These are phyloP conservation scores for Rhegmatorhina hoffmannsi DNA, from an alignment of 2,113 vertebrate genomes.

Conservation along the genomic window DNA sequence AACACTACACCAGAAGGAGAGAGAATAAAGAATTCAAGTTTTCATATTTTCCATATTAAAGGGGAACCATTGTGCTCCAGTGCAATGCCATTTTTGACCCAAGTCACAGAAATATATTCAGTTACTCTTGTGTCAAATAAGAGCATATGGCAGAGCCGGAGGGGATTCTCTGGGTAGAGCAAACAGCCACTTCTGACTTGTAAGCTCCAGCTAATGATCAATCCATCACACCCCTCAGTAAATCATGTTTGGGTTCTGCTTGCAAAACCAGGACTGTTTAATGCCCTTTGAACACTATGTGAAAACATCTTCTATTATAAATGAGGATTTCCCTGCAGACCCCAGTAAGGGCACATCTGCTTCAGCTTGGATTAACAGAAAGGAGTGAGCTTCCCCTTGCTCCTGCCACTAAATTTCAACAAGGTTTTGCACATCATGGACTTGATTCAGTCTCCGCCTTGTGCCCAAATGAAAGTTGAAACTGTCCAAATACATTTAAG, in stretches of 20 bases:
- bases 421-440: accelerated
- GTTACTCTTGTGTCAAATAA: not conserved
- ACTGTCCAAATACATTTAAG: not conserved
- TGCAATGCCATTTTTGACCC: not conserved
- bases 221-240: not conserved
- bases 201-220: not conserved
- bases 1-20: accelerated
- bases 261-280: not conserved
- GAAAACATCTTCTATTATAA: not conserved
- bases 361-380: not conserved
- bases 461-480: not conserved
- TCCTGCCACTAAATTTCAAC: not conserved
- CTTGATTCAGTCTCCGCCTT: not conserved
- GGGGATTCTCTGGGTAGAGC: not conserved
- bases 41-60: not conserved
- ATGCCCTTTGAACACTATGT: not conserved
- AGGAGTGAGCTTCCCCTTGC: accelerated
- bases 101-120: not conserved
- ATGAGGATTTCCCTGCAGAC: not conserved
- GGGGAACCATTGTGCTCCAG: not conserved
- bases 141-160: not conserved
- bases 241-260: not conserved
- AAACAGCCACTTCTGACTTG: not conserved
- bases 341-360: not conserved
- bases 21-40: not conserved